These are phyloP conservation scores for Mastomys coucha DNA, from an alignment of 2,113 vertebrate species.

Conservation along the genomic window DNA sequence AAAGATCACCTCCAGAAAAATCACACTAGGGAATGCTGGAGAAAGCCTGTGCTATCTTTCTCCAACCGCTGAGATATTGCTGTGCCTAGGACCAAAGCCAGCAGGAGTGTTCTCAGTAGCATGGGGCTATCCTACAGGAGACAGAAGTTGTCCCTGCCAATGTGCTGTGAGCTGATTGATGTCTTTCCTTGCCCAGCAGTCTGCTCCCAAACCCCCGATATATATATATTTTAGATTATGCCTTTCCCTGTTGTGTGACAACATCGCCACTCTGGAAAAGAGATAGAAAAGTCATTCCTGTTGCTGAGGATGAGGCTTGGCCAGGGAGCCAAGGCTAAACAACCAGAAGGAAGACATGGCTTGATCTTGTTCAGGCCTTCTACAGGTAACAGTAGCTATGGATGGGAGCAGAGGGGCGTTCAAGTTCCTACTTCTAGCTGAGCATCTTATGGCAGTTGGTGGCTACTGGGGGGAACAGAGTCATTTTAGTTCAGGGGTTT, in stretches of 20 bases:
- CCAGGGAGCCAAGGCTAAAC: not conserved
- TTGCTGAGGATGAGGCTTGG: not conserved
- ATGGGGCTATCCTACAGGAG: not conserved
- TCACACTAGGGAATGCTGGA: not conserved
- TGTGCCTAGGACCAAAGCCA: not conserved
- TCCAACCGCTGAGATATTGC: not conserved
- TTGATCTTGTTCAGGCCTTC: not conserved
- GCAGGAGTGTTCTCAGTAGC: not conserved
- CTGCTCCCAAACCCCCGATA: not conserved
- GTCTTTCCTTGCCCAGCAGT: not conserved
- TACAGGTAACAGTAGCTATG: not conserved
- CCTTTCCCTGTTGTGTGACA: not conserved
- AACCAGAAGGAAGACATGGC: too few relatives aligned
- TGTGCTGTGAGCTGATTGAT: not conserved
- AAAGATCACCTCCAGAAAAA: slow-evolving; percentile 32
- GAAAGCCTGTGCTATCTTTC: not conserved
- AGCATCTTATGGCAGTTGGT: too few relatives aligned
- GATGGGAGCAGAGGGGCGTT: too few relatives aligned
- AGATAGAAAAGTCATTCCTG: not conserved
- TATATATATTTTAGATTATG: not conserved
- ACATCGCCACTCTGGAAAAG: not conserved
- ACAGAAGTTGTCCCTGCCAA: too few relatives aligned
- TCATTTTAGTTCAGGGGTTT: not conserved
- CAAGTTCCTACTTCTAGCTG: not conserved
- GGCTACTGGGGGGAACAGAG: not conserved